Conservation (phyloP, 2,888 invertebrate species). For the Ophion ventricosus region DNA sequence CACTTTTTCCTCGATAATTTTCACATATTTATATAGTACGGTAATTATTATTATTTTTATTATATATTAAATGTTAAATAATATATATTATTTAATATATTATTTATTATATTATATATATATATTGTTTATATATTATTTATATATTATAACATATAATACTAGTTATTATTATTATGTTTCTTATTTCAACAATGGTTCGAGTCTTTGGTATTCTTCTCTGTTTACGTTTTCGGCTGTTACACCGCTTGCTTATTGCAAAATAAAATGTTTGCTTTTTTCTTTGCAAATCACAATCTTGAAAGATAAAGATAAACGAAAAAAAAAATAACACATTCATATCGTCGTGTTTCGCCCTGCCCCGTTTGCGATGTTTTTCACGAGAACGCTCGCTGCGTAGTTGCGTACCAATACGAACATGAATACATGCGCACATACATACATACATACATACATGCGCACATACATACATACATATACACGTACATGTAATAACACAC, state of each 20-base stretch:
- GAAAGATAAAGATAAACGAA: background rate
- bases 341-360: conserved; percentile 21
- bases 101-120: too few relatives aligned
- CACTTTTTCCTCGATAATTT: too few relatives aligned
- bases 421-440: background rate
- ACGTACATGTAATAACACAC: background rate
- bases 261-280: background rate
- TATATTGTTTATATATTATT: too few relatives aligned
- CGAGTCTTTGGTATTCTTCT: too few relatives aligned
- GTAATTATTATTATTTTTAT: too few relatives aligned
- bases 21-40: too few relatives aligned
- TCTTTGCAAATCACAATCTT: background rate
- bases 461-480: background rate
- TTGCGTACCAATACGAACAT: too few relatives aligned
- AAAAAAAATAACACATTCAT: background rate
- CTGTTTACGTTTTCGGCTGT: background rate
- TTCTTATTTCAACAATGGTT: too few relatives aligned
- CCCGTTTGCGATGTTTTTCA: conserved; percentile 9
- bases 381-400: conserved; percentile 37
- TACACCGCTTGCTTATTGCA: background rate
- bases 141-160: too few relatives aligned
- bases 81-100: too few relatives aligned
- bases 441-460: background rate
- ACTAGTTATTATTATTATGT: too few relatives aligned
- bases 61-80: too few relatives aligned